These are phyloP conservation scores for Montipora sp. DNA, from an alignment of 64 coral and sea anemone genomes.

Conservation along the genomic window DNA sequence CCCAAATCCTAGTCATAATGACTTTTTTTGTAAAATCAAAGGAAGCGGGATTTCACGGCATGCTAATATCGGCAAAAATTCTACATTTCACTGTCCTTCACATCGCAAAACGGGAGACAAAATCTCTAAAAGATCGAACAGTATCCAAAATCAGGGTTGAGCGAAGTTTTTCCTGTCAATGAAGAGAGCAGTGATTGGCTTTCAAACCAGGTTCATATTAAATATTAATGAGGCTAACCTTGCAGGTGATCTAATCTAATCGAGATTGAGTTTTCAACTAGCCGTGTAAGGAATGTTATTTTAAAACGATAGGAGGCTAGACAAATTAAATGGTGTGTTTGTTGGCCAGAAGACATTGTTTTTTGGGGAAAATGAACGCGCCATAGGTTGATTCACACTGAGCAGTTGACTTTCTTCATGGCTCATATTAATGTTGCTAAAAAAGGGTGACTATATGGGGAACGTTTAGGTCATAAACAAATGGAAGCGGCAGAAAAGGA, in stretches of 20 bases:
- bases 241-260: constrained; percentile 35
- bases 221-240: constrained; percentile 9
- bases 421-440: background rate
- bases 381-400: background rate
- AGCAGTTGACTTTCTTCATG: background rate
- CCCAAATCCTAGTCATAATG: background rate
- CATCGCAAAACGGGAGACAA: background rate
- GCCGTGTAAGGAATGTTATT: background rate
- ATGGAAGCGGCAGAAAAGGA: too few relatives aligned
- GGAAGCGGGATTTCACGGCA: background rate
- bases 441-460: background rate
- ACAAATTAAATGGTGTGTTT: background rate
- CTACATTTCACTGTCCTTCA: constrained; percentile 4
- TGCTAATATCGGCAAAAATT: background rate
- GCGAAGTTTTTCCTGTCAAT: background rate
- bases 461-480: too few relatives aligned
- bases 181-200: constrained; percentile 20
- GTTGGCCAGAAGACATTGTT: background rate
- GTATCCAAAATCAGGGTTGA: background rate
- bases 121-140: background rate
- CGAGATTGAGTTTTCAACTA: background rate
- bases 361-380: background rate
- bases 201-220: background rate
- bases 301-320: background rate
- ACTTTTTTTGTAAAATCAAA: background rate